Conservation (phyloP, 2,888 invertebrate genomes). For the Tupiocoris notatus region DNA sequence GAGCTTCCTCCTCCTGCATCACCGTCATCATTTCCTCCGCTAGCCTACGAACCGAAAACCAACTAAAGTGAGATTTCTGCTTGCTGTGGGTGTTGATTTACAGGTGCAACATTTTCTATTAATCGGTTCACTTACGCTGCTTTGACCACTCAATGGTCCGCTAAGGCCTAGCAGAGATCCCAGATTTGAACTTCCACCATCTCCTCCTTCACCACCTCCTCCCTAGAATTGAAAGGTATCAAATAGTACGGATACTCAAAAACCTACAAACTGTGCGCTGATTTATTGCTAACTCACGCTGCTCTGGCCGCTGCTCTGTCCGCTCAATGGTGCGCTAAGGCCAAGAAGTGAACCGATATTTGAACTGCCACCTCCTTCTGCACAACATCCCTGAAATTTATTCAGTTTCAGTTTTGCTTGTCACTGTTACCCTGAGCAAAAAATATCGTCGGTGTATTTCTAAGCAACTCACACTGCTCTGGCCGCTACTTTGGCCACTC, state of each 20-base stretch:
- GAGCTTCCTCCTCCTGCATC: constrained; percentile 48
- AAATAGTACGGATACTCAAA: not conserved
- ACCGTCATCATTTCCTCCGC: constrained; percentile 35
- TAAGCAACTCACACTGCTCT: constrained; percentile 46
- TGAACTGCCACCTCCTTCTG: constrained; percentile 44
- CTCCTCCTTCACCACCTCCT: constrained; percentile 44
- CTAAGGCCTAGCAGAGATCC: constrained; percentile 34
- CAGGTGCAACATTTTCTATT: not conserved
- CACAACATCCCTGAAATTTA: constrained; percentile 30
- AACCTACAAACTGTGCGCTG: not conserved
- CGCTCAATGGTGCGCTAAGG: constrained; percentile 49
- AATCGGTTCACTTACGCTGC: constrained; percentile 25
- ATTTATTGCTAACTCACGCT: constrained; percentile 23
- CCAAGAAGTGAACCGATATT: constrained; percentile 49
- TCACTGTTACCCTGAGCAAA: not conserved
- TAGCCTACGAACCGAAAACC: constrained; percentile 20
- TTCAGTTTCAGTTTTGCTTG: too few species aligned
- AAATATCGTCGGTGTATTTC: not conserved
- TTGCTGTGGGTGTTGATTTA: too few species aligned
- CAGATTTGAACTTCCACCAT: constrained; percentile 37
- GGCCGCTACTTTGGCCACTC: constrained; percentile 44
- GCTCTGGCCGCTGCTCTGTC: constrained; percentile 47
- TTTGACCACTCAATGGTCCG: constrained; percentile 38
- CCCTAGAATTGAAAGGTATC: too few species aligned
- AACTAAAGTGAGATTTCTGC: not conserved